These are phyloP conservation scores for Cinclus cinclus DNA, from an alignment of 2,113 vertebrate genomes.

Conservation along the genomic window DNA sequence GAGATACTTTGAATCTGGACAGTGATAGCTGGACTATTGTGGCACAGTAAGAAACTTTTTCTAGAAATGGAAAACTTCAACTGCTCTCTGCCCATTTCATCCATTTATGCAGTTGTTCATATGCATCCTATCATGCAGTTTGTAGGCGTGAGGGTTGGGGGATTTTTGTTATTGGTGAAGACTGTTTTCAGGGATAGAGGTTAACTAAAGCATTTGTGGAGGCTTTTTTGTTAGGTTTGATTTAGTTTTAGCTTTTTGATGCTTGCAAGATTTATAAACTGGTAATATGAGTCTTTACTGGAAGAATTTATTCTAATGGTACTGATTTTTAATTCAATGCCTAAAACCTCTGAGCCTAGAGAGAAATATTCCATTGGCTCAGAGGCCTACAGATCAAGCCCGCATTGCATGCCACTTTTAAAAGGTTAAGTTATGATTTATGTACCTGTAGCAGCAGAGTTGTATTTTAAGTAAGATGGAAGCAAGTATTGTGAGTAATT, in stretches of 20 bases:
- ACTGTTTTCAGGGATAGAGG: neutral
- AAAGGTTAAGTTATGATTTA: neutral
- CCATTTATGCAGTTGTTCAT: neutral
- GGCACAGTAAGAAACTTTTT: neutral
- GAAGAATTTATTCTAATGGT: neutral
- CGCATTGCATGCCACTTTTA: neutral
- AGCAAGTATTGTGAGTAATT: neutral
- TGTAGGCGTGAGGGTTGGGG: accelerated
- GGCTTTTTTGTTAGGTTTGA: neutral
- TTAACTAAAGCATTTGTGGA: neutral
- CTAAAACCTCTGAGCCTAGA: neutral
- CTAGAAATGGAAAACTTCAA: neutral
- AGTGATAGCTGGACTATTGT: neutral
- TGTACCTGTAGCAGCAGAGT: neutral
- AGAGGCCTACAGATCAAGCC: neutral
- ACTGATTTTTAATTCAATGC: neutral
- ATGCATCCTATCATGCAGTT: neutral
- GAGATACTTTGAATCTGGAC: conserved; percentile 27
- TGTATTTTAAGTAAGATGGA: neutral
- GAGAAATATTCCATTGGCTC: neutral
- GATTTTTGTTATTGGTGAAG: neutral
- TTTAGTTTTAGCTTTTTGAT: neutral
- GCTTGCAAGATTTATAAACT: neutral
- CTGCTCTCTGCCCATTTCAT: neutral
- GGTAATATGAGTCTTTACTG: neutral